Evolutionary conservation across 2,888 invertebrate genomes (phyloP).

Genomic region (Camponotus fellah): DNA sequence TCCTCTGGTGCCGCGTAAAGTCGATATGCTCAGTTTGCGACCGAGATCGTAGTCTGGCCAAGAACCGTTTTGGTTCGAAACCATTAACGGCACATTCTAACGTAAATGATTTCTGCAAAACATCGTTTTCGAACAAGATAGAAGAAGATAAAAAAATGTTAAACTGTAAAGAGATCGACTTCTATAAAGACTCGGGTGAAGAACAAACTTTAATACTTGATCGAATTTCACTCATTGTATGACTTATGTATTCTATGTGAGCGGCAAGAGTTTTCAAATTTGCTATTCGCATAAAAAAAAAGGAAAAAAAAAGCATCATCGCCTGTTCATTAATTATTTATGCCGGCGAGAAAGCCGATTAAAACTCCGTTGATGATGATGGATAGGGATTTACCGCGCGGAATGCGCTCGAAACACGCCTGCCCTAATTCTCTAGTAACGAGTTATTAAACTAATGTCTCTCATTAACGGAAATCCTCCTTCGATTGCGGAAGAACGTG

Average conservation of each 20-base stretch:
- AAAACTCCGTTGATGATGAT: constrained; percentile 52
- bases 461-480: constrained; percentile 64
- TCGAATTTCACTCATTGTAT: background rate
- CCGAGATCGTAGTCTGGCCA: constrained; percentile 52
- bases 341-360: constrained; percentile 31
- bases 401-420: constrained; percentile 36
- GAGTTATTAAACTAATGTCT: constrained; percentile 79
- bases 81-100: constrained; percentile 63
- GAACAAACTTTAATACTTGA: background rate
- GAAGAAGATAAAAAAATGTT: background rate
- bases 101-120: background rate
- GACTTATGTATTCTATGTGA: background rate
- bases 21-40: constrained; percentile 62
- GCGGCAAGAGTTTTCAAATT: background rate
- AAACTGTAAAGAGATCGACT: background rate
- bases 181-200: background rate
- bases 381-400: constrained; percentile 59
- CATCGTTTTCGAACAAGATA: background rate
- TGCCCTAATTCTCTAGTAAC: constrained; percentile 60
- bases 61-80: constrained; percentile 52
- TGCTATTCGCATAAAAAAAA: background rate
- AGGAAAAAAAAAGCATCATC: background rate
- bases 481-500: constrained; percentile 47
- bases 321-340: constrained; percentile 36
- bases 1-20: constrained; percentile 69